Evolutionary conservation across 2,888 invertebrate species (phyloP).

Genomic region (Cephalotes varians): DNA sequence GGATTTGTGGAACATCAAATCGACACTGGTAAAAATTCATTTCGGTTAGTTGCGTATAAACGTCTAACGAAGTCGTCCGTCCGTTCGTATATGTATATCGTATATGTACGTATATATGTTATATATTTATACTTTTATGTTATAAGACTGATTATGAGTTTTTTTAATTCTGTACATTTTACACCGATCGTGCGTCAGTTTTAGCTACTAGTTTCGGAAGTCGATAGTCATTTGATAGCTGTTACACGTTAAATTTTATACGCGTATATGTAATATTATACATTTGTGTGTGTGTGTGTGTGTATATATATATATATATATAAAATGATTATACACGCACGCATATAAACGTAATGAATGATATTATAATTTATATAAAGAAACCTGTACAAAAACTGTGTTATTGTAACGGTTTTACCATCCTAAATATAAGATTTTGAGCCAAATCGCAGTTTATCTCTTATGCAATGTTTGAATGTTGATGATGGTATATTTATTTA

Average conservation of each 20-base stretch:
- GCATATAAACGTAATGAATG: neutral
- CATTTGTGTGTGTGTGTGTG: neutral
- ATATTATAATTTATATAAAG: slow-evolving; percentile 17
- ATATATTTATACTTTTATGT: slow-evolving; percentile 40
- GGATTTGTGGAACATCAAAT: neutral
- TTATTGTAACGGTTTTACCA: neutral
- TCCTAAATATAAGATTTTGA: slow-evolving; percentile 16
- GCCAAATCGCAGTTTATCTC: slow-evolving; percentile 21
- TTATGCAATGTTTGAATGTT: slow-evolving; percentile 13
- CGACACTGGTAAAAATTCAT: neutral
- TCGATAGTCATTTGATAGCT: slow-evolving; percentile 17
- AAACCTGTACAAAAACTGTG: slow-evolving; percentile 8
- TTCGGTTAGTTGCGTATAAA: neutral
- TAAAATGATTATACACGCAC: neutral
- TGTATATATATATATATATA: neutral
- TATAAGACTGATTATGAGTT: slow-evolving; percentile 48
- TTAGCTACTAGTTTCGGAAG: slow-evolving; percentile 25
- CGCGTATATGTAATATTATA: neutral
- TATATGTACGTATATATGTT: slow-evolving; percentile 4
- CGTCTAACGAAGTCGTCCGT: slow-evolving; percentile 39
- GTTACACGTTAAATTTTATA: slow-evolving; percentile 17
- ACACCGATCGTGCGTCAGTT: slow-evolving; percentile 18
- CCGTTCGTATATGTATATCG: slow-evolving; percentile 14
- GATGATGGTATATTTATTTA: slow-evolving; percentile 1
- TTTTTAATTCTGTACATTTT: slow-evolving; percentile 30